Evolutionary conservation across 2,797 vertebrate genomes (phyloP).

Genomic region (Nyctibius grandis): DNA sequence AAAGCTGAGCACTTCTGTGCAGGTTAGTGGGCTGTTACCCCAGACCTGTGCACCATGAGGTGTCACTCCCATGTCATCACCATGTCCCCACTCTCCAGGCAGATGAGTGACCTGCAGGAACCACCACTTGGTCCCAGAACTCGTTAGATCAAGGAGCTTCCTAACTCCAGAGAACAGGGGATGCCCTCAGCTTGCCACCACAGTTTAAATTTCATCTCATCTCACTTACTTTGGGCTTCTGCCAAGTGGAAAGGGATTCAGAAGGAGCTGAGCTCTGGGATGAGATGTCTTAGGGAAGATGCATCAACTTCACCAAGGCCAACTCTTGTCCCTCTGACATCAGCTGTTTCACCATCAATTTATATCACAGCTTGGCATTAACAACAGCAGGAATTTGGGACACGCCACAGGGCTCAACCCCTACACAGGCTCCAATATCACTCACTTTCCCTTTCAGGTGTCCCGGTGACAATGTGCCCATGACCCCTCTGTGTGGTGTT

Average conservation of each 20-base stretch:
- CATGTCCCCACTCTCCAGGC: fast-evolving
- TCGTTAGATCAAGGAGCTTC: background rate
- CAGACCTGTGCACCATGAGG: background rate
- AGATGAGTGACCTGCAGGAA: background rate
- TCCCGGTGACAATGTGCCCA: fast-evolving
- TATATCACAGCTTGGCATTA: background rate
- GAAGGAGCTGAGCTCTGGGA: background rate
- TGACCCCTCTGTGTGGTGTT: fast-evolving
- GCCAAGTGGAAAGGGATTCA: background rate
- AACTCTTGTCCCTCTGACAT: background rate
- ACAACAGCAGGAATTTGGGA: background rate
- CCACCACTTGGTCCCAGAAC: background rate
- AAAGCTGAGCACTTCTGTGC: background rate
- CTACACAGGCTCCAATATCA: background rate
- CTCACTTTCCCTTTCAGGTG: background rate
- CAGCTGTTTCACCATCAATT: background rate
- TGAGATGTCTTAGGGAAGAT: background rate
- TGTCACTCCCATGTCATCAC: background rate
- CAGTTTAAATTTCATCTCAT: background rate
- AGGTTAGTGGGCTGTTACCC: background rate
- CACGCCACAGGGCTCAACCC: background rate
- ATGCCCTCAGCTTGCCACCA: background rate
- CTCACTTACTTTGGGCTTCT: background rate
- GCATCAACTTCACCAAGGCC: background rate
- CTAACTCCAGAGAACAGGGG: background rate